Evolutionary conservation across 1,140 invertebrate genomes (phyloP), one percentile per base, ranked within the genome.

Genomic region (Zophobas morio): DNA sequence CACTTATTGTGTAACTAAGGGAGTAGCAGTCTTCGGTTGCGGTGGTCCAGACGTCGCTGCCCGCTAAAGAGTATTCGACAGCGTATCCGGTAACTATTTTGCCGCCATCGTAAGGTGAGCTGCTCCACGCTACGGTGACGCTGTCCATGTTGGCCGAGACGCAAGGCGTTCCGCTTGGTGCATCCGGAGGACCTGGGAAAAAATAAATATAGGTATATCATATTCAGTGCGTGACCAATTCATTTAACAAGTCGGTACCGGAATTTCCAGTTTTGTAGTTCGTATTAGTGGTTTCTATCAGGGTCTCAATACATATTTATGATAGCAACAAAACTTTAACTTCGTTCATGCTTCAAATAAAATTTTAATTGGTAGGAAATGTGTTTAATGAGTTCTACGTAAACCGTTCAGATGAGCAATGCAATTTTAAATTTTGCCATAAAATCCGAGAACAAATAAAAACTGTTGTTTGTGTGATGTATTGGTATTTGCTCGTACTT

Each of bases 91-190:
- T 94, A 54, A 97, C 90, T 70, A 93, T 93, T 74, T 93, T 92
- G 39, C 95, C 95, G n/a, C 95, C 95, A 84, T 97, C 95, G 82
- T 93, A 95, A 0, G 92, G 90, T 34, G 95, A 93, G 39, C 93
- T 94, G 82, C 91, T 92, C 95, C 95, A 96, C 36, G 93, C 91
- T 6, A 96, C 88, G 0, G 89, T 91, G 0, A 91, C 88, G 2
- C 86, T 85, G 83, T 87, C 87, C 1, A 85, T 85, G 1, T 86
- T 86, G 1, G 86, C 80, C 6, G 86, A 88, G 1, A 92, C 86
- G 86, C 88, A 87, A 0, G 94, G 94, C 53, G 89, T 87, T 6
- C 92, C 92, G 32, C 91, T 89, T 0, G 94, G 94, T 3, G 94
- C 90, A 74, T 95, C 93, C 1, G 94, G 94, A 47, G 92, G 90